Conservation (phyloP, 2,888 invertebrate genomes). For the Atethmia centrago region DNA sequence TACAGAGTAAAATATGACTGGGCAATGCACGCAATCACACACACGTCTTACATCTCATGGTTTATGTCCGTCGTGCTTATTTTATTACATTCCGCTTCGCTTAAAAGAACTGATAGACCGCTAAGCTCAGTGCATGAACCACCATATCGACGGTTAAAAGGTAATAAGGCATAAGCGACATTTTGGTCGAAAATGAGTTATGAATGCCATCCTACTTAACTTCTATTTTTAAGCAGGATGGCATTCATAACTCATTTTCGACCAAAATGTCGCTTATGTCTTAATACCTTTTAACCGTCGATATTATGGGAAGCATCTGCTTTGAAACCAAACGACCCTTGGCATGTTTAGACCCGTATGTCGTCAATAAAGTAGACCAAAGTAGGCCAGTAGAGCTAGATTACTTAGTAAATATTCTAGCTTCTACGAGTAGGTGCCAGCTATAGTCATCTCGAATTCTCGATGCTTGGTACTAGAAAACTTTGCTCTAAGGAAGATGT, state of each 20-base stretch:
- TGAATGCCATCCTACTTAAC: too few species aligned
- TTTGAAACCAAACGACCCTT: background rate
- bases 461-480: background rate
- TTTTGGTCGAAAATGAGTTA: too few species aligned
- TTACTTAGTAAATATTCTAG: conserved; percentile 28
- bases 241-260: too few species aligned
- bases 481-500: background rate
- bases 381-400: background rate
- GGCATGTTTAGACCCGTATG: background rate
- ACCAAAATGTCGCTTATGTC: too few species aligned
- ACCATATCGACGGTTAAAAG: too few species aligned
- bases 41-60: conserved; percentile 8
- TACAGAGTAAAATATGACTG: conserved; percentile 26
- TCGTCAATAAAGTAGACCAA: background rate
- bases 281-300: too few species aligned
- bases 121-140: background rate
- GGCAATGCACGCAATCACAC: conserved; percentile 20
- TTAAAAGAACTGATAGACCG: background rate
- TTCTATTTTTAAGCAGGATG: too few species aligned
- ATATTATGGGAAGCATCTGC: too few species aligned
- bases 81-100: conserved; percentile 13
- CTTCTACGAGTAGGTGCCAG: background rate
- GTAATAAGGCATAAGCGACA: too few species aligned
- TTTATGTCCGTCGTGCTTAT: background rate
- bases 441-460: background rate